These are phyloP conservation scores for Agrotis segetum DNA, from an alignment of 2,888 invertebrate genomes.

Conservation along the genomic window DNA sequence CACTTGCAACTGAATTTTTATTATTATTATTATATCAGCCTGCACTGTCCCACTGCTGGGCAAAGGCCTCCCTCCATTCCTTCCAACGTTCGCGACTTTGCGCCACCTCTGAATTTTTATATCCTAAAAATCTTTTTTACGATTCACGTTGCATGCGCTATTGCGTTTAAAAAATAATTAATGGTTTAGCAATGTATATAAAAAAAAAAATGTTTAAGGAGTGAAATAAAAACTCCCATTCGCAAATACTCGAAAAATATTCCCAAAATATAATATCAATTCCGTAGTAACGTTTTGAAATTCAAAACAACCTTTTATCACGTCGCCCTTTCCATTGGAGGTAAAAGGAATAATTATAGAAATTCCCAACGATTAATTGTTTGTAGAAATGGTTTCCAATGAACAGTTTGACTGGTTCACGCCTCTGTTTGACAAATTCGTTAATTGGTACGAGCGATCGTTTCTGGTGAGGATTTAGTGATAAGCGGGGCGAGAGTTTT, in stretches of 20 bases:
- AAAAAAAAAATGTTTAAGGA: not conserved
- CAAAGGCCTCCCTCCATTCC: too few species aligned
- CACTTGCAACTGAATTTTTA: too few species aligned
- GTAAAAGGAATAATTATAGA: conserved; percentile 63
- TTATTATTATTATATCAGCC: too few species aligned
- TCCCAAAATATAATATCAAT: conserved; percentile 23
- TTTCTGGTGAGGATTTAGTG: conserved; percentile 18
- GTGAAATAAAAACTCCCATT: not conserved
- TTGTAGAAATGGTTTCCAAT: conserved; percentile 67
- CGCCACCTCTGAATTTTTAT: too few species aligned
- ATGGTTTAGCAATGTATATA: too few species aligned
- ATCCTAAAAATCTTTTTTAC: too few species aligned
- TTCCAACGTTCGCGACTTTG: too few species aligned
- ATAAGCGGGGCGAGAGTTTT: not conserved
- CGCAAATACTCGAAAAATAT: conserved; percentile 2
- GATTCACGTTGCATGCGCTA: too few species aligned
- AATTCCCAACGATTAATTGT: conserved; percentile 64
- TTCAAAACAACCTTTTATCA: conserved; percentile 38
- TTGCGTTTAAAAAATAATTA: too few species aligned
- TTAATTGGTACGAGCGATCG: conserved; percentile 71
- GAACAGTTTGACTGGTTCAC: conserved; percentile 64
- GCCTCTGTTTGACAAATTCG: conserved; percentile 77
- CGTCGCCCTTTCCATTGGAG: conserved; percentile 34
- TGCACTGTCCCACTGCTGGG: too few species aligned
- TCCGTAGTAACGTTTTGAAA: conserved; percentile 25